Base-by-base conservation (phyloP, 1,140 invertebrate species). In the Drosophila melanica region DNA sequence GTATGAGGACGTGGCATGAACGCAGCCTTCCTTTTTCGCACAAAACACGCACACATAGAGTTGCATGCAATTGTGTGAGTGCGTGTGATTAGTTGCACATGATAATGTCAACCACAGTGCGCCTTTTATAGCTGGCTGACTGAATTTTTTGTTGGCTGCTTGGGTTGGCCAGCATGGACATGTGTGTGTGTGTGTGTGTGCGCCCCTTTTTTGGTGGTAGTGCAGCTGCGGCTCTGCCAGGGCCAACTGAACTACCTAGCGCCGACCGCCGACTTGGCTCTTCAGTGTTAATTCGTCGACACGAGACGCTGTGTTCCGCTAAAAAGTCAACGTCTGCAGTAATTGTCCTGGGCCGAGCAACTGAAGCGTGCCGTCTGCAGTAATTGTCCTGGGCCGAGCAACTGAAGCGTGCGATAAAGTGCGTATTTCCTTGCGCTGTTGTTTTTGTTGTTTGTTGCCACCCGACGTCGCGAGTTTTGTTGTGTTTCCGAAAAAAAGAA, bases 201-300 rank as follows among this genome's bases (percentile, higher is more conserved):
- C 70, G 60, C 10, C 53, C 37, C 35, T 42, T 69, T 73, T 47
- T 69, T 45, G 54, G 79, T 86, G 79, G 79, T 86, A 75, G 77
- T 90, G 82, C 82, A 75, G 81, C 81, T 60, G 60, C 65, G 62
- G 59, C 65, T 68, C 73, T 87, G 77, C 63, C 66, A 60, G 47
- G 75, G 62, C 62, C 67, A 75, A 35, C 59, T 68, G 77, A 55
- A 70, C 64, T 76, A 76, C 62, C 73, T 66, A 73, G 69, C 64
- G 68, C 68, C 76, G 70, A 75, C 78, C 76, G 62, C 70, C 78
- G 63, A 87, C 79, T 79, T 82, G 84, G 44, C 77, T 74, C 84
- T 87, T 87, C 84, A 87, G 84, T 87, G 84, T 87, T 82, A 87
- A 87, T 87, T 89, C 84, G 84, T 89, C 84, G 84, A 87, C 84